Percentiles rank a stretch among this genome's conserved stretches.
These are phyloP conservation scores for Cephalopholis sonnerati DNA, from an alignment of 2,113 vertebrate species.

Conservation along the genomic window DNA sequence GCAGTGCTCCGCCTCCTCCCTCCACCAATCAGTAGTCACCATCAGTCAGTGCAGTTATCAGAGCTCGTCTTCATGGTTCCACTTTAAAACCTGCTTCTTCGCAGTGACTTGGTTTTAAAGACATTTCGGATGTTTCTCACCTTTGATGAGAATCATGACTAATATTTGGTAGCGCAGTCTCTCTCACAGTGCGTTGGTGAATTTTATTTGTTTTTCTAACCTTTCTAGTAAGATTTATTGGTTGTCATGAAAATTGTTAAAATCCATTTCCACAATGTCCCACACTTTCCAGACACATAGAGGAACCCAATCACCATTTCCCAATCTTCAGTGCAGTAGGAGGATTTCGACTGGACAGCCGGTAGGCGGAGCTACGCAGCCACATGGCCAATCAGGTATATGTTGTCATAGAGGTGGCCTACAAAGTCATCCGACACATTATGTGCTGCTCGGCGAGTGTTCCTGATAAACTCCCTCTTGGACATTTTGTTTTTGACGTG, in stretches of 20 bases:
- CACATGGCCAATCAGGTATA: constrained; percentile 98
- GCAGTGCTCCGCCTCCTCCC: neutral
- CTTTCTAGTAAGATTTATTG: neutral
- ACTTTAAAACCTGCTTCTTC: constrained; percentile 24
- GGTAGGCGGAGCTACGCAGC: constrained; percentile 87
- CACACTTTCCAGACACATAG: neutral
- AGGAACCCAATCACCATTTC: constrained; percentile 4
- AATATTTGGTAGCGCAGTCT: constrained; percentile 44
- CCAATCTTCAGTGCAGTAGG: constrained; percentile 59
- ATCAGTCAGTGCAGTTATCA: constrained; percentile 61
- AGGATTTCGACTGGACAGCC: constrained; percentile 52
- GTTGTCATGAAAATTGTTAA: constrained; percentile 16
- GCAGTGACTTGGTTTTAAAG: constrained; percentile 23
- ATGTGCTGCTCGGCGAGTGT: constrained; percentile 95
- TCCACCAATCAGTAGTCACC: constrained; percentile 43
- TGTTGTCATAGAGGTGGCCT: constrained; percentile 99
- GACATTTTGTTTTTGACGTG: constrained; percentile 99
- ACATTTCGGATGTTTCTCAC: constrained; percentile 23
- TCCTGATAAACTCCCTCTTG: constrained; percentile 99
- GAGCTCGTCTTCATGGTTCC: constrained; percentile 41
- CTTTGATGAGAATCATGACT: constrained; percentile 25
- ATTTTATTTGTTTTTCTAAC: neutral
- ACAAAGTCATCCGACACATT: constrained; percentile 99
- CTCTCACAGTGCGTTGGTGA: constrained; percentile 53
- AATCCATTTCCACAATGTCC: constrained; percentile 24